Conservation (phyloP, 2,797 vertebrate genomes). For the Huso huso region DNA sequence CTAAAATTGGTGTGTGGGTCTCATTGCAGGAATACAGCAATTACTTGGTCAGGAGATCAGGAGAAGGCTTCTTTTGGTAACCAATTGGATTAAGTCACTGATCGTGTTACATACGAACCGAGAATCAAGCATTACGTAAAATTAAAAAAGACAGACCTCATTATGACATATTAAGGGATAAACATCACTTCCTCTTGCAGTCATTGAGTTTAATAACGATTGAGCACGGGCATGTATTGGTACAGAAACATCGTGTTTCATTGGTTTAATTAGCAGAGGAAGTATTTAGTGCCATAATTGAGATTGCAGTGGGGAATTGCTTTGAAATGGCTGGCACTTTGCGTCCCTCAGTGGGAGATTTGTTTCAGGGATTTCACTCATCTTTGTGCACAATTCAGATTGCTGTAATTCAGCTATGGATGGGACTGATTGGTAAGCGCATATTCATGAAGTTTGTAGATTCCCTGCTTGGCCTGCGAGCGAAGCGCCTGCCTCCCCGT, state of each 20-base stretch:
- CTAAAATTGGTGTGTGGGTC: slow-evolving; percentile 85
- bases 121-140: slow-evolving; percentile 55
- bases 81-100: slow-evolving; percentile 86
- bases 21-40: slow-evolving; percentile 97
- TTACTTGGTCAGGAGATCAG: slow-evolving; percentile 98
- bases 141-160: slow-evolving; percentile 50
- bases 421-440: slow-evolving; percentile 53
- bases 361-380: slow-evolving; percentile 50
- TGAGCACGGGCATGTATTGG: slow-evolving; percentile 41
- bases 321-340: slow-evolving; percentile 59
- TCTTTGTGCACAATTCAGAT: slow-evolving; percentile 65
- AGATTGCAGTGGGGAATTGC: slow-evolving; percentile 88
- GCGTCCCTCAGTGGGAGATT: slow-evolving; percentile 56
- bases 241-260: slow-evolving; percentile 70
- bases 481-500: too few relatives aligned
- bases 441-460: slow-evolving; percentile 34
- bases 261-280: slow-evolving; percentile 89
- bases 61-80: slow-evolving; percentile 91
- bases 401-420: slow-evolving; percentile 56
- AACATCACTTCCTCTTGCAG: slow-evolving; percentile 53
- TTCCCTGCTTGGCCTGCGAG: neutral
- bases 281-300: slow-evolving; percentile 91
- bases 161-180: slow-evolving; percentile 55
- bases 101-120: slow-evolving; percentile 71
- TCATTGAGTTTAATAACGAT: slow-evolving; percentile 53